phyloP scores from a whole-genome alignment of 2,113 vertebrate genomes.

The Neolamprologus longior region DNA sequence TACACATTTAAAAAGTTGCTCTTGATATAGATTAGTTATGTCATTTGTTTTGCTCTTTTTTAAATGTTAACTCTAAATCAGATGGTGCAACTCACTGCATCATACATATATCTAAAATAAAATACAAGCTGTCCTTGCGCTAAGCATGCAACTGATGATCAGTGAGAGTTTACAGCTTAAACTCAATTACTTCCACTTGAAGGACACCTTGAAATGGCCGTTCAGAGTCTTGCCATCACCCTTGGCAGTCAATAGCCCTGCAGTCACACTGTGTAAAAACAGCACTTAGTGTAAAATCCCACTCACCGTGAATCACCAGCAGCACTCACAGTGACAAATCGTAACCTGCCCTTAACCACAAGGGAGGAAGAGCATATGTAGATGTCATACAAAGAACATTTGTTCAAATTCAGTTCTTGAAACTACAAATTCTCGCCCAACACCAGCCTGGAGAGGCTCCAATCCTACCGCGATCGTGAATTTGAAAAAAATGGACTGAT shows the following conservation, averaged over 20 bases:
- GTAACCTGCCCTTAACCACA: background rate
- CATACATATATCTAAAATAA: background rate
- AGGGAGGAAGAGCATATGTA: background rate
- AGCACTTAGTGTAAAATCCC: conserved; percentile 36
- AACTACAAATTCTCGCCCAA: background rate
- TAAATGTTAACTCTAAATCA: background rate
- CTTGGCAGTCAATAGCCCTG: conserved; percentile 39
- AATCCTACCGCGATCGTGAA: accelerated
- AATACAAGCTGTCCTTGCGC: background rate
- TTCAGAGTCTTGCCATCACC: conserved; percentile 14
- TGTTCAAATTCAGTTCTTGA: background rate
- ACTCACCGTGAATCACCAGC: conserved; percentile 28
- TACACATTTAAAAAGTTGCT: background rate
- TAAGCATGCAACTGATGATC: background rate
- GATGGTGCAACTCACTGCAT: background rate
- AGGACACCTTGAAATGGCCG: background rate
- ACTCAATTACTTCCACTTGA: background rate
- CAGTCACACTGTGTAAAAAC: conserved; percentile 28
- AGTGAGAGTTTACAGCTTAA: background rate
- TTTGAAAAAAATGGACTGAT: background rate
- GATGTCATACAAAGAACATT: background rate
- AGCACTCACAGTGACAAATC: background rate
- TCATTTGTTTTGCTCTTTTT: background rate
- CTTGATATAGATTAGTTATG: background rate
- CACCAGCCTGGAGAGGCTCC: background rate